phyloP scores from a whole-genome alignment of 1,140 invertebrate genomes.

The Nasonia longicornis region DNA sequence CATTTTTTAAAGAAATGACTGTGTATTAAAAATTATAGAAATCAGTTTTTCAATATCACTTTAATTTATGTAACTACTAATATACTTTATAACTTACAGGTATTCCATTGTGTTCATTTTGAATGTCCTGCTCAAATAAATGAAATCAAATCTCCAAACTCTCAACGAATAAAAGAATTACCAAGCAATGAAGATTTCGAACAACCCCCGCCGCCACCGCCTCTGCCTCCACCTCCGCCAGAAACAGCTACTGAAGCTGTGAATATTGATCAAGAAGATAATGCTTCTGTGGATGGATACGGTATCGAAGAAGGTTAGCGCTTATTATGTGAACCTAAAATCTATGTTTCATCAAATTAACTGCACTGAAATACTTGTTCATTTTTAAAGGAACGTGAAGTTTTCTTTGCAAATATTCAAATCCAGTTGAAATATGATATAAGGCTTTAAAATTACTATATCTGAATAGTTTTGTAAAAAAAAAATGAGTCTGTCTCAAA shows the following conservation, averaged over 20 bases:
- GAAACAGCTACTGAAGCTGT: slow-evolving; percentile 62
- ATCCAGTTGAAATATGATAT: background rate
- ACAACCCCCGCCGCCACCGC: slow-evolving; percentile 10
- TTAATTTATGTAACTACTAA: background rate
- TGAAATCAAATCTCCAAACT: slow-evolving; percentile 51
- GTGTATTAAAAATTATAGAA: background rate
- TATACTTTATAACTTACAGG: slow-evolving; percentile 69
- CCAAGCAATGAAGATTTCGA: slow-evolving; percentile 29
- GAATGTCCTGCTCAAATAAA: slow-evolving; percentile 86
- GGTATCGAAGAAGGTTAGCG: slow-evolving; percentile 33
- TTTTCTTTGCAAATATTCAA: background rate
- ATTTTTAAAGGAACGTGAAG: background rate
- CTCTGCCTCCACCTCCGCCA: slow-evolving; percentile 48
- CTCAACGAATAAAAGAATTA: slow-evolving; percentile 46
- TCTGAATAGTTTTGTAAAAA: background rate
- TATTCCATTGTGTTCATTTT: slow-evolving; percentile 98
- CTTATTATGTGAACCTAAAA: background rate
- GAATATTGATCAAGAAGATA: slow-evolving; percentile 60
- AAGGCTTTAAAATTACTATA: background rate
- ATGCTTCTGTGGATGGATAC: slow-evolving; percentile 46
- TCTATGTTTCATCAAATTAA: background rate
- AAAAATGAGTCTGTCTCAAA: background rate
- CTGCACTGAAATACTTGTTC: background rate
- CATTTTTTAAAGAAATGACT: background rate
- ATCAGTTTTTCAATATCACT: slow-evolving; percentile 1